Conservation (phyloP, 2,797 vertebrate species). For the Rhadinocentrus ornatus region DNA sequence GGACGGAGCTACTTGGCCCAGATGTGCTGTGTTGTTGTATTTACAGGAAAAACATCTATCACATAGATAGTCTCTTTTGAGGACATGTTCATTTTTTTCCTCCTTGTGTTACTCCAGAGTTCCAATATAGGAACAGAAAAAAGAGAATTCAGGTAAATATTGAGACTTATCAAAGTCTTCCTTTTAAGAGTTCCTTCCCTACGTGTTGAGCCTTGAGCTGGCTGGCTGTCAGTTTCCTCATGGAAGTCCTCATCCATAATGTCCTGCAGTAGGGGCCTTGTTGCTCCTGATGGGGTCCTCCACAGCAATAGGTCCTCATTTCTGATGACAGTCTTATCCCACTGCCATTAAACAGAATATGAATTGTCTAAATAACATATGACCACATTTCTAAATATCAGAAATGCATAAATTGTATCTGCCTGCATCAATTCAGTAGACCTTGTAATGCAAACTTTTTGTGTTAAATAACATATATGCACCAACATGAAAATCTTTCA, state of each 20-base stretch:
- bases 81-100: slow-evolving; percentile 34
- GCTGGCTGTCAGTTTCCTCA: slow-evolving; percentile 30
- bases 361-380: slow-evolving; percentile 85
- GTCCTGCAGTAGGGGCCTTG: slow-evolving; percentile 53
- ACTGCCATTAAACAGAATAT: slow-evolving; percentile 74
- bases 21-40: slow-evolving; percentile 76
- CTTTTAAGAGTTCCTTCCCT: slow-evolving; percentile 3
- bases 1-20: slow-evolving; percentile 78
- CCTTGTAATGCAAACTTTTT: slow-evolving; percentile 82
- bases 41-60: slow-evolving; percentile 71
- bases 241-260: slow-evolving; percentile 35
- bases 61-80: slow-evolving; percentile 58
- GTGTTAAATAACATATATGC: slow-evolving; percentile 52
- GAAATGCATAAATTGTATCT: slow-evolving; percentile 75
- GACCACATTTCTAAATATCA: slow-evolving; percentile 86
- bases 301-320: slow-evolving; percentile 57
- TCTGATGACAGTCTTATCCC: slow-evolving; percentile 65
- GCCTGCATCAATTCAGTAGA: slow-evolving; percentile 80
- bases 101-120: slow-evolving; percentile 1
- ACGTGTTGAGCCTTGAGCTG: slow-evolving; percentile 24
- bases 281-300: slow-evolving; percentile 62
- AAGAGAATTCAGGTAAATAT: slow-evolving; percentile 26
- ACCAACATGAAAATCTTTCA: slow-evolving; percentile 54
- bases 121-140: slow-evolving; percentile 29
- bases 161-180: slow-evolving; percentile 50